Base-by-base conservation (phyloP, 1,140 invertebrate genomes). In the Brachionus calyciflorus region DNA sequence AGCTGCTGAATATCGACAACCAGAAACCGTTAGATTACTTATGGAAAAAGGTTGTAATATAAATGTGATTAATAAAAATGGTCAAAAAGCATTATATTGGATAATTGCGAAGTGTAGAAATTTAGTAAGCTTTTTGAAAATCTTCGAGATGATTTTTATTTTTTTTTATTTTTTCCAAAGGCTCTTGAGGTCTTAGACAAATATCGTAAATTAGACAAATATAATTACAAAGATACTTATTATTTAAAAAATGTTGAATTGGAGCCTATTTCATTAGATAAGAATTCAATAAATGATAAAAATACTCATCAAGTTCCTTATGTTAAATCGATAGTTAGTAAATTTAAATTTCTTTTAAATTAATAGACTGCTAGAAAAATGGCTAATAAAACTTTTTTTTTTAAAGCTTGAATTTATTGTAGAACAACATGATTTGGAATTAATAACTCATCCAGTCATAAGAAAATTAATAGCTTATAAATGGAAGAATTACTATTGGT, bases 371-470 rank as follows among this genome's bases (percentile, higher is more conserved):
- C 9, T 37, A 3, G 9, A 37, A 37, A 37, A 37, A 37, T 37
- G 3, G 3, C 9, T 37, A 9, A 37, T 37, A 37, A 37, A 37
- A 37, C 3, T 9, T 37, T 37, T 37, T 9, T 9, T 37, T 26
- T 19, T 12, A 44, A 24, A 70, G 65, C 9, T 70, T 1, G 41
- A 28, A 24, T 48, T 26, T 51, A 46, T 70, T 3, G 65, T 70
- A 26, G 65, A 70, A 30, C 14, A 37, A 28, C 14, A 70, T 7
- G 26, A 70, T 33, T 24, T 70, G n/a, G 26, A 70, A 17, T 37
- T 70, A n/a, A 51, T 70, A n/a, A 46, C 41, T 19, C 65, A 70
- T 70, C 65, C 65, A 17, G 65, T 70, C 17, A 70, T 70, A 14
- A 19, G n/a, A 12, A 70, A 44, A 4, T 37, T 70, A 19, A 70